Evolutionary conservation across 1,140 invertebrate species (phyloP), one percentile per base, ranked within the genome.

Genomic region (Conus betulinus): DNA sequence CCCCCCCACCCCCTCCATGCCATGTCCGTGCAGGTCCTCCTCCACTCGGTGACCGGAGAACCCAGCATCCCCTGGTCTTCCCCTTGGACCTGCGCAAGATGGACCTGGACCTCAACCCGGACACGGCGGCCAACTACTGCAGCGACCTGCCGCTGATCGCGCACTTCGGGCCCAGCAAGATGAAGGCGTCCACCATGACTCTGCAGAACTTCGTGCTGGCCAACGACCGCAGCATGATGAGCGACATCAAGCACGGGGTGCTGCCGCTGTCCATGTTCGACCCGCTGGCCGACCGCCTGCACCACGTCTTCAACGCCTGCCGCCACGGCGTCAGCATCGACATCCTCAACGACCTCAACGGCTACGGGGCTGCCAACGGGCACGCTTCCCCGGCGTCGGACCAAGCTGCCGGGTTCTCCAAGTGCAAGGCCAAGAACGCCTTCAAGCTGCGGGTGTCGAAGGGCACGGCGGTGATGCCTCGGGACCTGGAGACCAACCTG

Each of bases 61-160:
- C 60, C 57, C 39, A 71, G 27, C 5, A 53, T 89, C 76, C 85
- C 71, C 25, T 89, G 7, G 79, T 89, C 23, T 89, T 89, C 25
- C 88, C 88, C 57, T 7, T 89, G 51, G 84, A 89, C 63, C 84
- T 89, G 3, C 88, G 88, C 53, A 51, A 87, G 27, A 74, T 89
- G 17, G 84, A 78, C 20, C 83, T 84, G 53, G 57, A 63, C 57
- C 15, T 84, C 83, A 60, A 27, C 27, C 53, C 39, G 13, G 55
- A 67, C 78, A 71, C 27, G 57, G 53, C 55, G 4, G 88, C 81
- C 88, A 83, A 87, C 85, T 82, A 52, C 52, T 87, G 55, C 85
- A 90, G 84, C 60, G 83, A 87, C 51, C 81, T 90, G 23, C 89
- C 89, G 0, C 60, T 88, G 17, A 27, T 88, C 13, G 89, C 87